A percentile compares a stretch with the other conserved stretches of the same genome.
These are phyloP conservation scores for Calycopis cecrops DNA, from an alignment of 1,140 invertebrate genomes.

Conservation along the genomic window DNA sequence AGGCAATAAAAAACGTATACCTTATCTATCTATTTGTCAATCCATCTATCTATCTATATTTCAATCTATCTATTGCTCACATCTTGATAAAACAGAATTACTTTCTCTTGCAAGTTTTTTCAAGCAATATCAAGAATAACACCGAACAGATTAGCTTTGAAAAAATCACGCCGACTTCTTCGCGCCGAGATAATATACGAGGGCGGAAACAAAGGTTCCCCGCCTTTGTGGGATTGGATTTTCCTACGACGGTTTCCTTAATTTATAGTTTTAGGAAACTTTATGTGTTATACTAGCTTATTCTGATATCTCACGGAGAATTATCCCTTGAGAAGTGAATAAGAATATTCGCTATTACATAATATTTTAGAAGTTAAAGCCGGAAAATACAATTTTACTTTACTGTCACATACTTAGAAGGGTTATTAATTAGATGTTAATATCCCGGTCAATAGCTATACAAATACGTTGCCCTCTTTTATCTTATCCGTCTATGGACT, in stretches of 20 bases:
- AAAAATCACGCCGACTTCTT: constrained; percentile 8
- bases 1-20: too few species aligned
- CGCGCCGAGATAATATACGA: constrained; percentile 4
- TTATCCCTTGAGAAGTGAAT: neutral
- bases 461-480: too few species aligned
- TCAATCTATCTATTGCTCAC: too few species aligned
- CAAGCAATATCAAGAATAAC: constrained; percentile 6
- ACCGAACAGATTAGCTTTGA: constrained; percentile 8
- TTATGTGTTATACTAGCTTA: constrained; percentile 6
- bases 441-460: too few species aligned
- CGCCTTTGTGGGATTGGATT: constrained; percentile 4
- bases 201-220: constrained; percentile 5
- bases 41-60: too few species aligned
- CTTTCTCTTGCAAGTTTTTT: constrained; percentile 4
- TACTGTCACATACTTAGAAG: too few species aligned
- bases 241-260: constrained; percentile 9
- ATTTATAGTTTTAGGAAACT: constrained; percentile 10
- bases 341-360: too few species aligned
- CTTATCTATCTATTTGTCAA: too few species aligned
- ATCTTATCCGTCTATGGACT: too few species aligned
- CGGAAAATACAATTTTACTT: too few species aligned
- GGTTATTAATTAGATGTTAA: too few species aligned
- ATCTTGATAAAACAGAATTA: neutral
- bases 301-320: neutral
- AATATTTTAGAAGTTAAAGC: too few species aligned